A percentile compares a stretch with the other conserved stretches of the same genome.
Evolutionary conservation across 2,797 vertebrate species (phyloP).

Genomic region (Sciurus carolinensis): DNA sequence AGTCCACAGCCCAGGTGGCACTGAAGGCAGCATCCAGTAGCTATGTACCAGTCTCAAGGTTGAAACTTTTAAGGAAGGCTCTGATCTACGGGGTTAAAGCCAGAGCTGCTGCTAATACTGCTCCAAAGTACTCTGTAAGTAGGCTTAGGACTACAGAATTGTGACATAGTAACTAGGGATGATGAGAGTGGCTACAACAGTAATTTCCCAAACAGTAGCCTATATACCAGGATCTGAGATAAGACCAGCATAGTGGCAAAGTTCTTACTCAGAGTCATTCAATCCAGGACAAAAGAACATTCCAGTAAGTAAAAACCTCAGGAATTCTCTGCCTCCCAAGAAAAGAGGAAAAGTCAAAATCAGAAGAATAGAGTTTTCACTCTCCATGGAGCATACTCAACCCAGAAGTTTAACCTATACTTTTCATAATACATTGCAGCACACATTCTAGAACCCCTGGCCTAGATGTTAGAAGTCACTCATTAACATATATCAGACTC

Average conservation of each 20-base stretch:
- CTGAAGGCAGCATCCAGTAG: conserved; percentile 66
- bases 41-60: conserved; percentile 45
- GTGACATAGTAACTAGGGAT: conserved; percentile 48
- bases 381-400: conserved; percentile 33
- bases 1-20: conserved; percentile 33
- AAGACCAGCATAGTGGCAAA: conserved; percentile 33
- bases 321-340: conserved; percentile 20
- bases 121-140: conserved; percentile 44
- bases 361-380: conserved; percentile 60
- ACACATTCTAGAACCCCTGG: conserved; percentile 35
- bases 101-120: conserved; percentile 65
- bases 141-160: conserved; percentile 57
- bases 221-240: conserved; percentile 23
- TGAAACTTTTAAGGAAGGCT: conserved; percentile 63
- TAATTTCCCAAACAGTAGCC: conserved; percentile 60
- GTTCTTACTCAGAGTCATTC: conserved; percentile 48
- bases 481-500: conserved; percentile 11
- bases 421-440: conserved; percentile 36
- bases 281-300: conserved; percentile 30
- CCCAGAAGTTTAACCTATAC: conserved; percentile 33
- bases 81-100: conserved; percentile 55
- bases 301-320: conserved; percentile 50
- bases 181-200: conserved; percentile 16
- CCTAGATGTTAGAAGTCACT: conserved; percentile 28
- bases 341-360: conserved; percentile 59